Evolutionary conservation across 2,113 vertebrate species (phyloP).

Genomic region (Tachycineta bicolor): DNA sequence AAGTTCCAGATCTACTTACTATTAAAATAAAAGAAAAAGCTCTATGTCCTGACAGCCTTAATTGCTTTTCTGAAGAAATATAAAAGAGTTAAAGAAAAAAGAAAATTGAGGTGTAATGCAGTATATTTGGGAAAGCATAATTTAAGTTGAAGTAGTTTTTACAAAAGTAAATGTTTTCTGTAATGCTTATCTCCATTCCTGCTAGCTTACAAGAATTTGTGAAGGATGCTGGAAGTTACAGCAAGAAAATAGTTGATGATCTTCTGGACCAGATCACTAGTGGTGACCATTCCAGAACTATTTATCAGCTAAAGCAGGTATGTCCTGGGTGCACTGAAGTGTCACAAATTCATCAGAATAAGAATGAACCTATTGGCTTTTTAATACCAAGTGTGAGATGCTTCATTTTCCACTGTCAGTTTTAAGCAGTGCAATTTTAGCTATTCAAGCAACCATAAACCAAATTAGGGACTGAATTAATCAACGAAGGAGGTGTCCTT

Average conservation of each 20-base stretch:
- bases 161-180: fast-evolving
- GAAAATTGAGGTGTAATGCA: not conserved
- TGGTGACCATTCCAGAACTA: conserved; percentile 88
- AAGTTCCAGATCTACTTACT: not conserved
- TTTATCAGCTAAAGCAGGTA: conserved; percentile 89
- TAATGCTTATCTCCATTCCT: not conserved
- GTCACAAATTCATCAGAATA: not conserved
- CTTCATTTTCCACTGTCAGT: not conserved
- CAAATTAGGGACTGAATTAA: not conserved
- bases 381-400: not conserved
- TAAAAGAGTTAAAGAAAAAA: not conserved
- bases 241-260: conserved; percentile 89
- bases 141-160: not conserved
- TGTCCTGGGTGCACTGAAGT: not conserved
- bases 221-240: conserved; percentile 88
- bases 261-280: conserved; percentile 94
- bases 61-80: not conserved
- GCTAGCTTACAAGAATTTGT: conserved; percentile 94
- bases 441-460: not conserved
- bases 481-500: not conserved
- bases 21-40: not conserved
- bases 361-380: not conserved
- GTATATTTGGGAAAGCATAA: not conserved
- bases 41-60: not conserved
- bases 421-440: not conserved